These are phyloP conservation scores for Diachasma alloeum DNA, from an alignment of 1,140 invertebrate species.

Conservation along the genomic window DNA sequence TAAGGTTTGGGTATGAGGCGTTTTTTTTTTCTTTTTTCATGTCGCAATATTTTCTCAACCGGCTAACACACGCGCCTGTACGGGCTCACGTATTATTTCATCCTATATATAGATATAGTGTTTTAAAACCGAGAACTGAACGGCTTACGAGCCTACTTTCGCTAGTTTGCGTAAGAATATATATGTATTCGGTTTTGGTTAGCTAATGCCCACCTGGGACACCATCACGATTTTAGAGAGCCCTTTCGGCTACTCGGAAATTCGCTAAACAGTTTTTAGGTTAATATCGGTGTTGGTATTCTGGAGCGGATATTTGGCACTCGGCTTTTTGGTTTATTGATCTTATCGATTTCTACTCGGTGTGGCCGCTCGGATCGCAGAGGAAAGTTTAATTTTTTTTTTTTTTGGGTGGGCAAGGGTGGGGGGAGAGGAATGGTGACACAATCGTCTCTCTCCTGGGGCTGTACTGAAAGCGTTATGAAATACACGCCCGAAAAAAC, in stretches of 20 bases:
- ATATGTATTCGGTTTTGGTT: slow-evolving; percentile 29
- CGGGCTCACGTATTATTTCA: slow-evolving; percentile 41
- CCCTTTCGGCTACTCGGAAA: not conserved
- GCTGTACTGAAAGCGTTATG: not conserved
- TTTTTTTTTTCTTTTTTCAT: slow-evolving; percentile 18
- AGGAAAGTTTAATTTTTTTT: slow-evolving; percentile 1
- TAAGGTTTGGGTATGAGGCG: slow-evolving; percentile 4
- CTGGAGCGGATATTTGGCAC: not conserved
- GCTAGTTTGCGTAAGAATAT: slow-evolving; percentile 58
- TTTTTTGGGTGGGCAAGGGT: not conserved
- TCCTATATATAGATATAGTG: slow-evolving; percentile 34
- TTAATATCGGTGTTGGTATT: not conserved
- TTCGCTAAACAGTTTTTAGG: too few species aligned
- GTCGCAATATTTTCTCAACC: slow-evolving; percentile 50
- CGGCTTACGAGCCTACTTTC: slow-evolving; percentile 47
- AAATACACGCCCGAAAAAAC: not conserved
- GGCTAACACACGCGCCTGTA: slow-evolving; percentile 29
- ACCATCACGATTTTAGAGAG: slow-evolving; percentile 11
- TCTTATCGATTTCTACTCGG: not conserved
- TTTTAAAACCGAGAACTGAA: slow-evolving; percentile 11
- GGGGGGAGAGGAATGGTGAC: not conserved
- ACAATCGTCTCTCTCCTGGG: slow-evolving; percentile 16
- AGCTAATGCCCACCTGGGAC: slow-evolving; percentile 41
- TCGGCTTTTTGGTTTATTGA: not conserved
- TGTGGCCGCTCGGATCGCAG: not conserved